Evolutionary conservation across 2,888 invertebrate genomes (phyloP), one percentile per base, ranked within the genome.

Genomic region (Sinopyrophorus schimmeli): DNA sequence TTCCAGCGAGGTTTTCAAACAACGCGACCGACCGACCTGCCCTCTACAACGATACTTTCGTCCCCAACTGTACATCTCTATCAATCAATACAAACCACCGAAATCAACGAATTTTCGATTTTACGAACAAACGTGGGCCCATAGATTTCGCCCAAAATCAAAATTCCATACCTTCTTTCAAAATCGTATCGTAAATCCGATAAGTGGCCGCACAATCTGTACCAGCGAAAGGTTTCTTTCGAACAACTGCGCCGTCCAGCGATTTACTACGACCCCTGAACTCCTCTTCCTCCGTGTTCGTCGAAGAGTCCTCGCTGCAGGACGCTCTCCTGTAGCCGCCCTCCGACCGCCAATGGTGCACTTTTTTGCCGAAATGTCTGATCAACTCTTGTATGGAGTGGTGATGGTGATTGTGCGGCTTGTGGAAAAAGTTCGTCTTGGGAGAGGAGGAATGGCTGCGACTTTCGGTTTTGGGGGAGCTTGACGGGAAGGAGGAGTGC

Each of bases 131-230:
- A 21, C 2, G 2, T 21, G n/a, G 7, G 6, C 5, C 5, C 21
- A 21, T n/a, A 9, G 21, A 21, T n/a, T 21, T 21, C n/a, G 12
- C 5, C 3, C 6, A n/a, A 3, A 14, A 30, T 11, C 3, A 15
- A 30, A n/a, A n/a, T n/a, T n/a, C n/a, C n/a, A n/a, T 69, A 86
- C 86, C 86, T 83, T 87, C 84, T 72, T 77, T 78, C 11, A 91
- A 76, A 65, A 91, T 91, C 58, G 81, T 79, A 58, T 91, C 89
- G 70, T 83, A 91, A 63, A 91, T 89, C 68, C 83, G 80, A 68
- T 91, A 91, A 3, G 89, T 90, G 5, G 88, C 81, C 38, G 86
- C 89, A 67, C 89, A 89, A 67, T 91, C 90, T 51, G 81, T 80
- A 47, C 80, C 73, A n/a, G 58, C 59, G 20, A 50, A 38, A 49